These are phyloP conservation scores for Siderastrea siderea DNA, from an alignment of 92 coral and sea anemone species.

Conservation along the genomic window DNA sequence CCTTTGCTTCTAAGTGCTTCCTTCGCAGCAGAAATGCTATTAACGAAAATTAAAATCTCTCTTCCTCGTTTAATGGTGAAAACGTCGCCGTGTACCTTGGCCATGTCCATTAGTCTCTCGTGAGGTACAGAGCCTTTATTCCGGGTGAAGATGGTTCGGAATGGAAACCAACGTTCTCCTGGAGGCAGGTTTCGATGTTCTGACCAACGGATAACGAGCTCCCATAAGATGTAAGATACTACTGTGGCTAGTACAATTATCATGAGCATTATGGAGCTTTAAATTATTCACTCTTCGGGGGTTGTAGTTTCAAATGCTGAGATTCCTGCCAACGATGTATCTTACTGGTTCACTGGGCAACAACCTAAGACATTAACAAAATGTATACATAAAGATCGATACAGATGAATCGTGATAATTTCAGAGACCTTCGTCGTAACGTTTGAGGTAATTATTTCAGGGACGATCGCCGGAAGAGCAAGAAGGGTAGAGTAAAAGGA, in stretches of 20 bases:
- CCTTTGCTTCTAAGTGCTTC: conserved; percentile 4
- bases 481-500: too few species aligned
- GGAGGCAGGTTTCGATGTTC: conserved; percentile 19
- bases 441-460: too few species aligned
- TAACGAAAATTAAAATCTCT: not conserved
- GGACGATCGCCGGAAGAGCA: too few species aligned
- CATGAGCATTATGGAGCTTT: not conserved
- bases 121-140: conserved; percentile 15
- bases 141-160: conserved; percentile 26
- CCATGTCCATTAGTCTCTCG: conserved; percentile 15
- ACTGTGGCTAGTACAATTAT: not conserved
- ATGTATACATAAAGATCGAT: not conserved
- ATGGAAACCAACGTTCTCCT: conserved; percentile 4
- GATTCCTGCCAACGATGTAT: not conserved
- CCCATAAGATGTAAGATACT: not conserved
- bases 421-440: too few species aligned
- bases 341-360: not conserved
- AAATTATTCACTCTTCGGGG: too few species aligned
- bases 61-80: conserved; percentile 28
- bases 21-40: conserved; percentile 17
- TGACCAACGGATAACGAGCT: not conserved
- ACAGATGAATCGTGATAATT: too few species aligned
- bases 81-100: conserved; percentile 19
- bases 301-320: not conserved
- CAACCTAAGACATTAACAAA: not conserved